Conservation (phyloP, 2,888 invertebrate genomes). For the Drosophila stalkeri region DNA sequence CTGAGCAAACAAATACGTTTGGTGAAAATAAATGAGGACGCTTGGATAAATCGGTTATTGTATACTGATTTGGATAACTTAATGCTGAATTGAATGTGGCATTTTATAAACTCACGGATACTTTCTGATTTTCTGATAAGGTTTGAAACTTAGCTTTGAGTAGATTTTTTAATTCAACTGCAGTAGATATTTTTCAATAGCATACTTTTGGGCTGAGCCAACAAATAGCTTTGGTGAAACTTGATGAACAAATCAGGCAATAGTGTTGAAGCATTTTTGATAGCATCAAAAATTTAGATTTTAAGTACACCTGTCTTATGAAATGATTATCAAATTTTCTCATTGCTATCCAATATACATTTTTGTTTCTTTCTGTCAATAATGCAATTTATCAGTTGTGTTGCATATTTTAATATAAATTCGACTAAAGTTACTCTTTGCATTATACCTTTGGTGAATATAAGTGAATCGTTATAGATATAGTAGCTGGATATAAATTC, state of each 20-base stretch:
- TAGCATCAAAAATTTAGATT: background rate
- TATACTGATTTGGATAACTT: background rate
- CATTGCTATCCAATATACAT: too few species aligned
- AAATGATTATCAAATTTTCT: background rate
- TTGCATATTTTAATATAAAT: too few species aligned
- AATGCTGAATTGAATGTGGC: background rate
- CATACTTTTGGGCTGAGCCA: background rate
- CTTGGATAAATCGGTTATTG: background rate
- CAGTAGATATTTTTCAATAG: background rate
- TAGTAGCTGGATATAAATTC: background rate
- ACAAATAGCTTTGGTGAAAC: background rate
- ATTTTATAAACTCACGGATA: background rate
- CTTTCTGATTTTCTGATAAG: background rate
- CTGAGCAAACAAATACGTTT: conserved; percentile 3
- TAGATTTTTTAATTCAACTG: too few species aligned
- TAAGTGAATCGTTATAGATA: too few species aligned
- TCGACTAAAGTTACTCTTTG: too few species aligned
- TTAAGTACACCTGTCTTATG: too few species aligned
- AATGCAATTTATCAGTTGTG: too few species aligned
- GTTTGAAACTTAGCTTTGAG: background rate
- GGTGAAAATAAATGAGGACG: background rate
- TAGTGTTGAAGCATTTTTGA: too few species aligned
- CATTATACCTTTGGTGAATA: background rate
- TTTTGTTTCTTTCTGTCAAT: too few species aligned
- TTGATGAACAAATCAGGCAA: background rate